phyloP scores from a whole-genome alignment of 2,113 vertebrate species.

The Calidris pygmaea region DNA sequence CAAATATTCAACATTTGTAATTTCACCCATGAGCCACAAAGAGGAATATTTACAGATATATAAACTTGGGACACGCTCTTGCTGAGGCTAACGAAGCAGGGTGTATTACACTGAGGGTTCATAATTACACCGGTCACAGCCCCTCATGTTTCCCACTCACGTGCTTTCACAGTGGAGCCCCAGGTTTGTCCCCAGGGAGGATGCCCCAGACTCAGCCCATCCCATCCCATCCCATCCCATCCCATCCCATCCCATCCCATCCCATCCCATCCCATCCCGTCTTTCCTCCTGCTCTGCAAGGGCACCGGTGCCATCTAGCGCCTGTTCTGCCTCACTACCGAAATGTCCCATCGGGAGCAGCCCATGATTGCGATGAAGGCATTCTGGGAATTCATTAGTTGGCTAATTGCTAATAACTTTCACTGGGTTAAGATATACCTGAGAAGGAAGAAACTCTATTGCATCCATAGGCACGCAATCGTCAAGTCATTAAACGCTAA shows the following conservation, averaged over 20 bases:
- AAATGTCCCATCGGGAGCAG: neutral
- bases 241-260: neutral
- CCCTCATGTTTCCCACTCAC: accelerated
- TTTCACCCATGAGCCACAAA: accelerated
- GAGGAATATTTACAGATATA: accelerated
- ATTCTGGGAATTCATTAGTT: neutral
- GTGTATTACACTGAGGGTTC: accelerated
- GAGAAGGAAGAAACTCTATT: neutral
- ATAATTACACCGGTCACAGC: no score
- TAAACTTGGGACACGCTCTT: neutral
- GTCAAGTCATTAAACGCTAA: neutral
- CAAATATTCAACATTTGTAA: neutral
- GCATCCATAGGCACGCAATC: neutral
- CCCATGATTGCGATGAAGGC: accelerated
- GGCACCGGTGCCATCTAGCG: conserved; percentile 29
- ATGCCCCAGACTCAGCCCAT: no score
- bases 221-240: neutral
- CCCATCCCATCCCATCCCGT: neutral
- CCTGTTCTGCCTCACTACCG: neutral
- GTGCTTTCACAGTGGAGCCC: neutral
- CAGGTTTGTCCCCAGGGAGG: no score
- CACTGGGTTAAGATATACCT: no score
- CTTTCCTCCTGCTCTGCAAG: neutral
- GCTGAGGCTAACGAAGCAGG: accelerated
- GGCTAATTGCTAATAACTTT: neutral